phyloP scores from a whole-genome alignment of 2,888 invertebrate genomes.

The Tribolium freemani region DNA sequence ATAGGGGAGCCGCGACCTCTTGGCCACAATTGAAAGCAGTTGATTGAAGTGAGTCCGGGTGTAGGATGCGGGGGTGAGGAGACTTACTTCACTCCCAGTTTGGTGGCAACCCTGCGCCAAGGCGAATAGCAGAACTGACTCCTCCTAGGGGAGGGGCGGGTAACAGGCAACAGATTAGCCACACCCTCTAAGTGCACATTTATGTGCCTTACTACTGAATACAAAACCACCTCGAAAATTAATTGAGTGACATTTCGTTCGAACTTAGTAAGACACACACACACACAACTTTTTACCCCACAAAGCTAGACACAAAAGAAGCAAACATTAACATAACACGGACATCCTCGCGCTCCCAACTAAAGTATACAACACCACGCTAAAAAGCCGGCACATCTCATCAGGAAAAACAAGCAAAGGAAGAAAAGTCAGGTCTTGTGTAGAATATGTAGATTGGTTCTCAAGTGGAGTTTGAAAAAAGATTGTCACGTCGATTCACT shows the following conservation, averaged over 20 bases:
- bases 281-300: background rate
- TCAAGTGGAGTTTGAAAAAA: background rate
- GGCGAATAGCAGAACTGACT: constrained; percentile 88
- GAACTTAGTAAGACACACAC: constrained; percentile 37
- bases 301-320: background rate
- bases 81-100: constrained; percentile 96
- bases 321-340: constrained; percentile 26
- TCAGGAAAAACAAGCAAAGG: background rate
- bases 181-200: constrained; percentile 60
- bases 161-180: constrained; percentile 70
- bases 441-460: background rate
- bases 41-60: background rate
- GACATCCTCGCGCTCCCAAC: constrained; percentile 11
- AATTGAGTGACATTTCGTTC: background rate
- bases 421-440: background rate
- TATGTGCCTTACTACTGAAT: constrained; percentile 42
- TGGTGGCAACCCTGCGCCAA: constrained; percentile 94
- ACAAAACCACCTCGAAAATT: constrained; percentile 12
- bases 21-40: background rate
- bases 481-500: background rate
- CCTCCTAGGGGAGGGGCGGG: constrained; percentile 69
- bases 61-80: background rate
- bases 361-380: constrained; percentile 33
- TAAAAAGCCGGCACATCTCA: background rate
- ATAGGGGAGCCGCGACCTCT: background rate